Conservation (phyloP, 2,113 vertebrate genomes). For the Gallinago undulata region DNA sequence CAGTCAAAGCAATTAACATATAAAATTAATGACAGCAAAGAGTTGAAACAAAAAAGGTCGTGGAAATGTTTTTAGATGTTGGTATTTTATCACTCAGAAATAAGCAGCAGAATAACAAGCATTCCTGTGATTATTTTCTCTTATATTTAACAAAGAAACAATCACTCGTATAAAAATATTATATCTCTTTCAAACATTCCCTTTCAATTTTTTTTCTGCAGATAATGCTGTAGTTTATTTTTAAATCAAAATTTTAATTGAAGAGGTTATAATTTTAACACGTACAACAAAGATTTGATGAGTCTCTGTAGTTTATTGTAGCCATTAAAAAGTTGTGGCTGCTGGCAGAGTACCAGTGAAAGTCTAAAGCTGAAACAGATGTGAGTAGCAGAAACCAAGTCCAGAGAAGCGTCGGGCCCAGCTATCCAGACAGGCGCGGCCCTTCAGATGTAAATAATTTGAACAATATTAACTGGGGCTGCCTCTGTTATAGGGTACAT, state of each 20-base stretch:
- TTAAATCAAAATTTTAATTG: slow-evolving; percentile 78
- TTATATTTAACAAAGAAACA: slow-evolving; percentile 42
- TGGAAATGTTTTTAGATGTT: slow-evolving; percentile 67
- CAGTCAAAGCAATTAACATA: neutral
- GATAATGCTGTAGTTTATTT: slow-evolving; percentile 34
- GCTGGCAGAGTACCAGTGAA: slow-evolving; percentile 82
- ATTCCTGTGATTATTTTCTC: slow-evolving; percentile 67
- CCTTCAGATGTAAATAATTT: slow-evolving; percentile 66
- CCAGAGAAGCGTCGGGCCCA: slow-evolving; percentile 64
- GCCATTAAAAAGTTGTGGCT: slow-evolving; percentile 81
- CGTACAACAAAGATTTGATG: slow-evolving; percentile 81
- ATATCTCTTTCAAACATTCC: slow-evolving; percentile 8
- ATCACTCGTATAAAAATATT: neutral
- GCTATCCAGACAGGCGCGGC: slow-evolving; percentile 57
- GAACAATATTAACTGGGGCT: slow-evolving; percentile 51
- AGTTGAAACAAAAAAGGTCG: slow-evolving; percentile 60
- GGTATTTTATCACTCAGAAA: slow-evolving; percentile 64
- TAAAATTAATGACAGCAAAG: neutral
- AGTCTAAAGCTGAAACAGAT: slow-evolving; percentile 84
- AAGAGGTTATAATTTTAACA: slow-evolving; percentile 82
- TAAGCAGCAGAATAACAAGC: slow-evolving; percentile 51
- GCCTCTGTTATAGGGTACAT: slow-evolving; percentile 30
- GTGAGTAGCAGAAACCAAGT: slow-evolving; percentile 75
- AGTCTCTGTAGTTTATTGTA: slow-evolving; percentile 83
- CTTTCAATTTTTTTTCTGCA: slow-evolving; percentile 9